phyloP scores from a whole-genome alignment of 2,797 vertebrate genomes.

The Muscicapa striata region DNA sequence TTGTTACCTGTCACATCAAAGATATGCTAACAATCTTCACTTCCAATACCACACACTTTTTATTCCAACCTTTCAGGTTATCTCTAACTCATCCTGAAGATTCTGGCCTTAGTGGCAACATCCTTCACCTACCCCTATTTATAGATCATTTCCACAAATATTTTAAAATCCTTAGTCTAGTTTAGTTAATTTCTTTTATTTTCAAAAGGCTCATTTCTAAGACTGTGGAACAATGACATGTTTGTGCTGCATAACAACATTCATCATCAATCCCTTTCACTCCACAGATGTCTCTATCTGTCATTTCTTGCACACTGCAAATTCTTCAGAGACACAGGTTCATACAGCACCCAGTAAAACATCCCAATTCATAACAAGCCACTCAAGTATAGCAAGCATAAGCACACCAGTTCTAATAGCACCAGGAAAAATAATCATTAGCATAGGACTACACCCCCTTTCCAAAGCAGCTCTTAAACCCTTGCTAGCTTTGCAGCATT shows the following conservation, averaged over 20 bases:
- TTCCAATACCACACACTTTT: neutral
- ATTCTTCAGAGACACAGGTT: neutral
- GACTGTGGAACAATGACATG: neutral
- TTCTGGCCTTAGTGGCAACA: neutral
- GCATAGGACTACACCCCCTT: neutral
- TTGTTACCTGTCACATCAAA: slow-evolving; percentile 11
- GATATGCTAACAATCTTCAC: neutral
- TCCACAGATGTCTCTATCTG: neutral
- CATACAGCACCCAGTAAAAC: neutral
- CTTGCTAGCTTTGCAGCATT: neutral
- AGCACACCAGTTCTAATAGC: neutral
- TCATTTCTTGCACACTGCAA: neutral
- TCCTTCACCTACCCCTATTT: neutral
- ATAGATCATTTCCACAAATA: neutral
- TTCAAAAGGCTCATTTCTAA: neutral
- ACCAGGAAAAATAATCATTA: neutral
- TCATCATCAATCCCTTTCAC: neutral
- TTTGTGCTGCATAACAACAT: neutral
- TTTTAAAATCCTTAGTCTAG: neutral
- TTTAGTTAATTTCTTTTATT: neutral
- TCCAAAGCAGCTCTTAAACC: neutral
- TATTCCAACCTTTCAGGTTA: neutral
- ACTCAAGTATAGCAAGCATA: neutral
- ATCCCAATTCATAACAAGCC: neutral
- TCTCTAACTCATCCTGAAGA: neutral